Conservation (phyloP, 2,888 invertebrate species). For the Pandemis corylana region DNA sequence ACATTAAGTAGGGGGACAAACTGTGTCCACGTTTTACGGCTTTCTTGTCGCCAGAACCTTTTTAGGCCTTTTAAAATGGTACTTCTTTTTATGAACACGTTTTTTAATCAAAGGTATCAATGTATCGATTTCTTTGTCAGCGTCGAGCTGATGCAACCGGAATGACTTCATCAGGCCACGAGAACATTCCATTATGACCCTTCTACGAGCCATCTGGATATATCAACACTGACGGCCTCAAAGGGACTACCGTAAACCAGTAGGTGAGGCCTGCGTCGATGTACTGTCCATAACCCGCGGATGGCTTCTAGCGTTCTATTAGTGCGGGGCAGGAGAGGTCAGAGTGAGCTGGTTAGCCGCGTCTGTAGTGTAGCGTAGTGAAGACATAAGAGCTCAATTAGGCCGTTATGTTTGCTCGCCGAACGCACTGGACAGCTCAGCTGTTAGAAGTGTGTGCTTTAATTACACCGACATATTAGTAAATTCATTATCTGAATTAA, state of each 20-base stretch:
- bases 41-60: slow-evolving; percentile 50
- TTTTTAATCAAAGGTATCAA: slow-evolving; percentile 23
- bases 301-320: not conserved
- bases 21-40: slow-evolving; percentile 69
- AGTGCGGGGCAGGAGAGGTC: slow-evolving; percentile 14
- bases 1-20: slow-evolving; percentile 72
- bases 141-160: slow-evolving; percentile 18
- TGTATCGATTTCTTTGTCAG: slow-evolving; percentile 15
- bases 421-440: slow-evolving; percentile 48
- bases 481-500: slow-evolving; percentile 6
- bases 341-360: slow-evolving; percentile 17
- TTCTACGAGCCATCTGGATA: slow-evolving; percentile 48
- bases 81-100: slow-evolving; percentile 22
- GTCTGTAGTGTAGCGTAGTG: slow-evolving; percentile 46
- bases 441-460: slow-evolving; percentile 48
- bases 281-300: not conserved
- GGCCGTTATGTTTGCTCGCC: slow-evolving; percentile 56
- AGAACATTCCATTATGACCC: slow-evolving; percentile 45
- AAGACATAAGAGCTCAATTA: slow-evolving; percentile 61
- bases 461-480: slow-evolving; percentile 43
- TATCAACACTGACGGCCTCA: slow-evolving; percentile 51
- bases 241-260: slow-evolving; percentile 49
- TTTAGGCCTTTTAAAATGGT: slow-evolving; percentile 39
- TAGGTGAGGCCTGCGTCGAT: slow-evolving; percentile 34
- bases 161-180: slow-evolving; percentile 35